These are phyloP conservation scores for Notospermus geniculatus DNA, from an alignment of 1,140 invertebrate genomes.

Conservation along the genomic window DNA sequence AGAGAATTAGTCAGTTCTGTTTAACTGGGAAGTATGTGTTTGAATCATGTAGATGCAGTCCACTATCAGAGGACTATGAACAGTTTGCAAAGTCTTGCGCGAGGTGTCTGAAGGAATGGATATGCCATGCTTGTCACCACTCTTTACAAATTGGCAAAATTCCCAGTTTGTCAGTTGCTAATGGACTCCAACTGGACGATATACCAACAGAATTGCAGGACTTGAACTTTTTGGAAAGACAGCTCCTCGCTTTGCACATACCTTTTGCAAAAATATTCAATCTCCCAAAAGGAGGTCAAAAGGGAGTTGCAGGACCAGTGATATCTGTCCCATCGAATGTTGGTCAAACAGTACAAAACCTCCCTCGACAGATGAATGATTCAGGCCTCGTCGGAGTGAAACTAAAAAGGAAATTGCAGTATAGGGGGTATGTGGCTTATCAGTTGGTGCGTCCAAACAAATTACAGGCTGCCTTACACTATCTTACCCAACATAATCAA, in stretches of 20 bases:
- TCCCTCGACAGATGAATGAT: slow-evolving; percentile 7
- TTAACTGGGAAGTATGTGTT: background rate
- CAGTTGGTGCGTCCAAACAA: background rate
- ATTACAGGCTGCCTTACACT: slow-evolving; percentile 2
- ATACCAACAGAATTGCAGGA: background rate
- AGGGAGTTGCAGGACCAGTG: slow-evolving; percentile 4
- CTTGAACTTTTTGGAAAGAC: background rate
- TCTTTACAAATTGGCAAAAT: background rate
- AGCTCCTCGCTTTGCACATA: background rate
- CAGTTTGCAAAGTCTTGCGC: background rate
- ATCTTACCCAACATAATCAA: background rate
- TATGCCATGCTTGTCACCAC: slow-evolving; percentile 3
- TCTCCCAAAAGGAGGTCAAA: slow-evolving; percentile 3
- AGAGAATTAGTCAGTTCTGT: background rate
- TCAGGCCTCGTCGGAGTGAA: slow-evolving; percentile 1
- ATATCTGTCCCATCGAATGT: slow-evolving; percentile 2
- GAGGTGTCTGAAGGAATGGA: background rate
- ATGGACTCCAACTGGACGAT: background rate
- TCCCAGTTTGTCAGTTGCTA: background rate
- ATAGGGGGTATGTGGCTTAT: background rate
- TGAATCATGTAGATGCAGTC: background rate
- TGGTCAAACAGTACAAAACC: background rate
- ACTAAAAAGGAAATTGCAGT: slow-evolving; percentile 8
- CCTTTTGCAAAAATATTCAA: slow-evolving; percentile 1
- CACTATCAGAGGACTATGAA: background rate